phyloP scores from a whole-genome alignment of 2,888 invertebrate species.

The Tyria jacobaeae region DNA sequence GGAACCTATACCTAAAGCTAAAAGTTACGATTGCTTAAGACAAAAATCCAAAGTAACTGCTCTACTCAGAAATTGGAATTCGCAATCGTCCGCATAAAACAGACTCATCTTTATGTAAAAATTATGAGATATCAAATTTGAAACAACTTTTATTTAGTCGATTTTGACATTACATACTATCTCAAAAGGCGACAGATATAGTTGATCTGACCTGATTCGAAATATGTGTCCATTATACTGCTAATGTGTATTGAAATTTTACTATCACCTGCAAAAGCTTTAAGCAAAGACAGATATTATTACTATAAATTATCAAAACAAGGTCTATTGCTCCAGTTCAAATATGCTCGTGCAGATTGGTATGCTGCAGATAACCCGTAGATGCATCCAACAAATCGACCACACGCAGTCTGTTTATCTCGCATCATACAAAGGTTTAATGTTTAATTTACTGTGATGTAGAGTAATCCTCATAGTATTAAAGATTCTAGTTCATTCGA shows the following conservation, averaged over 20 bases:
- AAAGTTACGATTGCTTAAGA: too few species aligned
- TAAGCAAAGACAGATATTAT: not conserved
- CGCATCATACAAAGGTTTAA: conserved; percentile 18
- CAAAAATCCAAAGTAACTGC: too few species aligned
- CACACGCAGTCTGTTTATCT: conserved; percentile 42
- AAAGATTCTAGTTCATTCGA: conserved; percentile 12
- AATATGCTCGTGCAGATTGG: conserved; percentile 13
- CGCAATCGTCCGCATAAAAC: too few species aligned
- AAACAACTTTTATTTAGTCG: too few species aligned
- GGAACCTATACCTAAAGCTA: too few species aligned
- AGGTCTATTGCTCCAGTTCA: conserved; percentile 3
- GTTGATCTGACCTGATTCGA: too few species aligned
- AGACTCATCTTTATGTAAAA: too few species aligned
- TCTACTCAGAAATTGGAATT: too few species aligned
- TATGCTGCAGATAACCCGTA: conserved; percentile 27
- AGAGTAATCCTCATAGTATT: conserved; percentile 10
- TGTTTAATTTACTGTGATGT: conserved; percentile 15
- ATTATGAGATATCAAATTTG: too few species aligned
- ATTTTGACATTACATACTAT: too few species aligned
- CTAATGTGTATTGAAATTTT: not conserved
- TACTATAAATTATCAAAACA: not conserved
- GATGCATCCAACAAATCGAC: conserved; percentile 23
- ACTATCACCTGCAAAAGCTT: not conserved
- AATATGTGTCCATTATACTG: too few species aligned
- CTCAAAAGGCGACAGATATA: too few species aligned